Conservation (phyloP, 2,797 vertebrate genomes). For the Melanotaenia boesemani region DNA sequence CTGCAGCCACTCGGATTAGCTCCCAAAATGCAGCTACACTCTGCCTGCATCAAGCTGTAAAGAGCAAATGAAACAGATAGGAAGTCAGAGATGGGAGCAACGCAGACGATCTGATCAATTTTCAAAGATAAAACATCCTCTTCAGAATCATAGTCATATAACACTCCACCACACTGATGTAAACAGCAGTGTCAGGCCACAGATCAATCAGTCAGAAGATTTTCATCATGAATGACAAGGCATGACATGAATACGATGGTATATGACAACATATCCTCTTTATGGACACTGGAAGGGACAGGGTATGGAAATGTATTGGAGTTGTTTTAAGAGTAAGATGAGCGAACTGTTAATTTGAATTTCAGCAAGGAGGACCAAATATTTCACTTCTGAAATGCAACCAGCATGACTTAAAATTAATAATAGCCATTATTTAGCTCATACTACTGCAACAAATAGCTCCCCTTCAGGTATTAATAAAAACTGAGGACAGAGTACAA, state of each 20-base stretch:
- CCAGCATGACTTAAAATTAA: too few species aligned
- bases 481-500: too few species aligned
- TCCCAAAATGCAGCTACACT: background rate
- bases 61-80: background rate
- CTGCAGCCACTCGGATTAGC: background rate
- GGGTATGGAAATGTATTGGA: background rate
- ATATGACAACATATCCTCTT: background rate
- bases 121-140: background rate
- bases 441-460: too few species aligned
- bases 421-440: too few species aligned
- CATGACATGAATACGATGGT: background rate
- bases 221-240: background rate
- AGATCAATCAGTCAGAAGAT: background rate
- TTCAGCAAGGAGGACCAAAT: too few species aligned
- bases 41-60: background rate
- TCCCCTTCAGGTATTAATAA: too few species aligned
- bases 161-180: background rate
- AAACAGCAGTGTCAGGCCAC: background rate
- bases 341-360: too few species aligned
- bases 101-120: background rate
- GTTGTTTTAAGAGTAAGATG: background rate
- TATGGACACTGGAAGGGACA: background rate
- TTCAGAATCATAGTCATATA: background rate
- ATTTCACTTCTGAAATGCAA: too few species aligned
- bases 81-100: background rate